These are phyloP conservation scores for Gerris lacustris DNA, from an alignment of 2,888 invertebrate species.

Conservation along the genomic window DNA sequence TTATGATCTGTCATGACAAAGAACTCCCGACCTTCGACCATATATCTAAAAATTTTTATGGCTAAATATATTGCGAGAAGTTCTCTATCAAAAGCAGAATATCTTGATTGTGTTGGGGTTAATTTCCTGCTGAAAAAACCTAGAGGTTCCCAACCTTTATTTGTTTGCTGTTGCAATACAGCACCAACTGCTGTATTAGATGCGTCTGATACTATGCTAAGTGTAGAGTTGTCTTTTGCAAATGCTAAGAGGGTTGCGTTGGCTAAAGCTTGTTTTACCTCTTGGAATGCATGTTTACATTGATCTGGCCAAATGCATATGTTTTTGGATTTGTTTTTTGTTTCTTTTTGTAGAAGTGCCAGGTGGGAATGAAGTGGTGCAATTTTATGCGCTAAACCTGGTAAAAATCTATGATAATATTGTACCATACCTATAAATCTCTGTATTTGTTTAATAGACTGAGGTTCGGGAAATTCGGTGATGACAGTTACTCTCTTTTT, in stretches of 20 bases:
- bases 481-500: conserved; percentile 33
- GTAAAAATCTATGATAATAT: conserved; percentile 22
- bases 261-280: not conserved
- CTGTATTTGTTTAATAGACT: conserved; percentile 16
- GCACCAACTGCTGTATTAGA: not conserved
- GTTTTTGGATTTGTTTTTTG: not conserved
- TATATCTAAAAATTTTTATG: not conserved
- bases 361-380: conserved; percentile 10
- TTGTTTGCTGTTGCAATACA: not conserved
- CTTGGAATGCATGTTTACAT: not conserved
- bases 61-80: conserved; percentile 3
- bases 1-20: no score
- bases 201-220: not conserved
- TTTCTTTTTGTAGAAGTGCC: not conserved
- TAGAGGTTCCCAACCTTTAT: not conserved
- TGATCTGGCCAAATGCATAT: not conserved
- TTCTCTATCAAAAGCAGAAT: conserved; percentile 1
- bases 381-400: conserved; percentile 17
- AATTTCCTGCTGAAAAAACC: not conserved
- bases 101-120: conserved; percentile 1
- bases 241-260: not conserved
- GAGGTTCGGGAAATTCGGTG: conserved; percentile 24
- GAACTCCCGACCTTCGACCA: no score
- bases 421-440: conserved; percentile 25
- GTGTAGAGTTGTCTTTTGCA: not conserved